Evolutionary conservation across 2,797 vertebrate species (phyloP).

Genomic region (Alectoris magna): DNA sequence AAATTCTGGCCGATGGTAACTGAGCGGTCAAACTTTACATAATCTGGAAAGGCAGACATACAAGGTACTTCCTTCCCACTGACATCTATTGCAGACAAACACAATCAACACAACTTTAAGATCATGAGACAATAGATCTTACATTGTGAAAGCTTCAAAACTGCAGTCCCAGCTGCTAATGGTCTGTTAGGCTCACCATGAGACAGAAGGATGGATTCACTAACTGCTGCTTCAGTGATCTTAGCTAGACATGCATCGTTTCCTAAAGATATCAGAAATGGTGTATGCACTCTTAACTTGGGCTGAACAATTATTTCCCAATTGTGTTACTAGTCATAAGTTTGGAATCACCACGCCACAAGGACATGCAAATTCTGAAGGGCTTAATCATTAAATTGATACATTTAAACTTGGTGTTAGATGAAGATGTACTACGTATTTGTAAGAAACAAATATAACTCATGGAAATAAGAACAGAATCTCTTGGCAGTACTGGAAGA

Average conservation of each 20-base stretch:
- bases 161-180: neutral
- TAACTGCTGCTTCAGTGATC: neutral
- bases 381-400: neutral
- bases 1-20: neutral
- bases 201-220: neutral
- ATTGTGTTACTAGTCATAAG: neutral
- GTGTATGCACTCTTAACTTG: neutral
- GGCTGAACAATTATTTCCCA: neutral
- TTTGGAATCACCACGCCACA: neutral
- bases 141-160: neutral
- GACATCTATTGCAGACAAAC: neutral
- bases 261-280: neutral
- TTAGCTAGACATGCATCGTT: neutral
- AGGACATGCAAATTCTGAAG: rapidly evolving
- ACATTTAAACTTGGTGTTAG: neutral
- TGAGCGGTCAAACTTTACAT: neutral
- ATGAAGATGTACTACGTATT: neutral
- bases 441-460: neutral
- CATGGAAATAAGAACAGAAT: neutral
- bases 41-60: neutral
- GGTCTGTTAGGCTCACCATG: neutral
- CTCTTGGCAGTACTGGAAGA: neutral
- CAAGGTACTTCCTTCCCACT: neutral
- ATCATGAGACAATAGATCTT: neutral
- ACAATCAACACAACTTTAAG: neutral